Evolutionary conservation across 2,888 invertebrate species (phyloP).

Genomic region (Platycheirus rosarum): DNA sequence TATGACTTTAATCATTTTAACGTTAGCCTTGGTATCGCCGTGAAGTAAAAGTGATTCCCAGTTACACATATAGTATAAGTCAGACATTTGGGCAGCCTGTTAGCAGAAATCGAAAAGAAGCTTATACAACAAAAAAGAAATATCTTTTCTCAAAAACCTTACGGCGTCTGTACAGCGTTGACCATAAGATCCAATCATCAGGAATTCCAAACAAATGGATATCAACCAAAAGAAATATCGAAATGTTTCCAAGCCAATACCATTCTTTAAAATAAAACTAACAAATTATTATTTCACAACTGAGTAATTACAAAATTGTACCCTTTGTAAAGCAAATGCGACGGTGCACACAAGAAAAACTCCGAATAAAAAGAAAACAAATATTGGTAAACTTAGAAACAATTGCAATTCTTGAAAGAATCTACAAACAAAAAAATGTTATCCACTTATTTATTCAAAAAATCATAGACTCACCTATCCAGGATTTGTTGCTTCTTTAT

Average conservation of each 20-base stretch:
- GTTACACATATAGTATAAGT: conserved; percentile 25
- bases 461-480: conserved; percentile 14
- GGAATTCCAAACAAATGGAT: conserved; percentile 13
- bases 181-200: conserved; percentile 27
- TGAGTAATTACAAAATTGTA: background rate
- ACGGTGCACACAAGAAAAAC: conserved; percentile 23
- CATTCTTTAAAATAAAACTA: conserved; percentile 2
- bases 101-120: background rate
- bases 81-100: conserved; percentile 14
- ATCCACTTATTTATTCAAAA: too few species aligned
- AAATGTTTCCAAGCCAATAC: conserved; percentile 21
- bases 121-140: background rate
- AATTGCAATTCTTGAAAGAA: conserved; percentile 4
- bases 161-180: conserved; percentile 25
- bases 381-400: conserved; percentile 18
- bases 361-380: conserved; percentile 13
- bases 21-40: background rate
- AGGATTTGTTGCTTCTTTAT: conserved; percentile 32
- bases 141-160: too few species aligned
- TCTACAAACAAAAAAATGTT: background rate
- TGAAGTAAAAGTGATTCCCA: conserved; percentile 18
- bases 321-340: conserved; percentile 26
- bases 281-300: background rate
- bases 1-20: conserved; percentile 6
- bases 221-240: conserved; percentile 30